Evolutionary conservation across 2,797 vertebrate genomes (phyloP).

Genomic region (Coracias cyanogaster): DNA sequence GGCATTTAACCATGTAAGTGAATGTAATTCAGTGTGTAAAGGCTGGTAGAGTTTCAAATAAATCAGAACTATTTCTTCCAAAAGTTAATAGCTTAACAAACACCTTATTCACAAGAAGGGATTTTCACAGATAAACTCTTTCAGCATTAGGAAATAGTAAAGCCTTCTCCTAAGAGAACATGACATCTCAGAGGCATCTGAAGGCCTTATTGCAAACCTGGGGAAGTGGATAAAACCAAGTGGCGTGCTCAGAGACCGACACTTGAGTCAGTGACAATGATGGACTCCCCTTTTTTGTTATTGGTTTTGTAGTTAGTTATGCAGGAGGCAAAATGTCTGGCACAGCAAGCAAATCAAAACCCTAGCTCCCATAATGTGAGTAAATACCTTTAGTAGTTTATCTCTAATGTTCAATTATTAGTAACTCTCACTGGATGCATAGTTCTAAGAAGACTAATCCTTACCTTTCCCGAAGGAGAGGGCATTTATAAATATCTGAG

Average conservation of each 20-base stretch:
- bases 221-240: not conserved
- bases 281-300: not conserved
- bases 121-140: not conserved
- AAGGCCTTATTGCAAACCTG: not conserved
- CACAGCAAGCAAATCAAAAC: not conserved
- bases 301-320: not conserved
- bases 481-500: not conserved
- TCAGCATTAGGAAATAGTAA: not conserved
- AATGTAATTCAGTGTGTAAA: not conserved
- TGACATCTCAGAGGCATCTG: rapidly evolving
- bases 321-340: not conserved
- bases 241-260: not conserved
- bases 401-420: not conserved
- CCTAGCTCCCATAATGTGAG: not conserved
- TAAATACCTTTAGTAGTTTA: not conserved
- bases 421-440: not conserved
- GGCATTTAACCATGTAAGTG: not conserved
- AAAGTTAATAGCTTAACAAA: not conserved
- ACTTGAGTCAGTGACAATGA: not conserved
- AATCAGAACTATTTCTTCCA: not conserved
- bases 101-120: not conserved
- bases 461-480: not conserved
- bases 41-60: not conserved
- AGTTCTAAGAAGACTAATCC: not conserved
- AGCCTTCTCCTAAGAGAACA: not conserved